phyloP scores from a whole-genome alignment of 2,888 invertebrate genomes.

The Sphaeridia pumilis region DNA sequence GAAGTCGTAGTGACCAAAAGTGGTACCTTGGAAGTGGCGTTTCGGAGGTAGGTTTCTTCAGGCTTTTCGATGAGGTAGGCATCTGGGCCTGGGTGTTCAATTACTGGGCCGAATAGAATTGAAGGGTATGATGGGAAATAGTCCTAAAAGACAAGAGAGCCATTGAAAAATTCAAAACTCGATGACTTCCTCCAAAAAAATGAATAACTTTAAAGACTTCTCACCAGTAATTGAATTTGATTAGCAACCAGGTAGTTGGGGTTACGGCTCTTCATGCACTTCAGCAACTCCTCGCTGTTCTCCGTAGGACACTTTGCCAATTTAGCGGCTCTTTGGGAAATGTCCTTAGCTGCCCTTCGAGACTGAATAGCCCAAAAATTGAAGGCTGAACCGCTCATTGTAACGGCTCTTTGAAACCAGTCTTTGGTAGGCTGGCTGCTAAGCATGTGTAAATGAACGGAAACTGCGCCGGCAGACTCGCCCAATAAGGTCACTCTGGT shows the following conservation, averaged over 20 bases:
- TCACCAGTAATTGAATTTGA: conserved; percentile 21
- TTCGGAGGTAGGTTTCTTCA: conserved; percentile 19
- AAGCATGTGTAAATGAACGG: conserved; percentile 26
- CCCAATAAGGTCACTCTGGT: conserved; percentile 4
- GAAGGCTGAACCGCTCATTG: conserved; percentile 18
- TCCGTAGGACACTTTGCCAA: conserved; percentile 15
- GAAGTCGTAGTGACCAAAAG: conserved; percentile 1
- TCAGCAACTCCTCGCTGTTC: conserved; percentile 15
- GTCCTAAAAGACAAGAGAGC: conserved; percentile 11
- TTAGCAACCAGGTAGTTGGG: conserved; percentile 21
- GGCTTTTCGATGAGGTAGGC: conserved; percentile 22
- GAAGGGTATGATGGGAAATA: conserved; percentile 16
- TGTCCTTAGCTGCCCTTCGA: conserved; percentile 9
- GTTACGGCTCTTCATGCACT: conserved; percentile 16
- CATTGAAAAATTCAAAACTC: neutral
- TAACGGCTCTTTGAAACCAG: conserved; percentile 15
- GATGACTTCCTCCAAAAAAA: neutral
- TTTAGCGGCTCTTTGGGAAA: conserved; percentile 17
- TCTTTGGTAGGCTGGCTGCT: conserved; percentile 9
- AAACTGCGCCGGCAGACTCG: conserved; percentile 10
- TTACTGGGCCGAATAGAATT: conserved; percentile 20
- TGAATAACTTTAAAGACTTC: neutral
- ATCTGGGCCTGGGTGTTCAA: conserved; percentile 19
- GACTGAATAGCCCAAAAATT: conserved; percentile 24
- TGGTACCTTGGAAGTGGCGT: conserved; percentile 21